Conservation (phyloP, 2,113 vertebrate genomes). For the Mionectes macconnelli region DNA sequence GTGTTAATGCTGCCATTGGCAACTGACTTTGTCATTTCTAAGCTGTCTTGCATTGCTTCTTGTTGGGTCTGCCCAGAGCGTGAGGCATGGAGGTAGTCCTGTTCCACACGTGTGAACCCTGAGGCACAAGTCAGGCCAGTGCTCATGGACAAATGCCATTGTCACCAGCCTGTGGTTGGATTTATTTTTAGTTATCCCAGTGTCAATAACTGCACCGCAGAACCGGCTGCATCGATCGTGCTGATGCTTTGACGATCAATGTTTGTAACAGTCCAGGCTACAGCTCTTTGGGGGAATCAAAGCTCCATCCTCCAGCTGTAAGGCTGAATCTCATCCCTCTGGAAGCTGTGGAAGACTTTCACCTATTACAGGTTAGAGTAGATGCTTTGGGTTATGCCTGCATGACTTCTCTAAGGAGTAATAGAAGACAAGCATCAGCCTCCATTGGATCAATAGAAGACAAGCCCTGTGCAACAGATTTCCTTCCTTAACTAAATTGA, state of each 20-base stretch:
- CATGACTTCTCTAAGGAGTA: neutral
- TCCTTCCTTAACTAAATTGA: neutral
- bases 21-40: slow-evolving; percentile 82
- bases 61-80: neutral
- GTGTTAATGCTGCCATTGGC: slow-evolving; percentile 82
- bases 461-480: neutral
- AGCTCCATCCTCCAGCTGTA: neutral
- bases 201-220: accelerated
- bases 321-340: neutral
- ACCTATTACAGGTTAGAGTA: neutral
- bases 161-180: accelerated
- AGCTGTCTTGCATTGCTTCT: slow-evolving; percentile 79
- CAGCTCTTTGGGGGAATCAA: neutral
- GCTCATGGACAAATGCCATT: neutral
- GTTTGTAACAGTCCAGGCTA: neutral
- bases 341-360: neutral
- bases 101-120: accelerated
- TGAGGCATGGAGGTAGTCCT: neutral
- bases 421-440: neutral
- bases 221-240: accelerated
- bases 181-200: neutral
- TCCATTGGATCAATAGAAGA: neutral
- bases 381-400: neutral
- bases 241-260: neutral
- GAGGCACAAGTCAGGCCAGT: neutral